Base-by-base conservation (phyloP, 2,888 invertebrate genomes). In the Odontocolon sp. region DNA sequence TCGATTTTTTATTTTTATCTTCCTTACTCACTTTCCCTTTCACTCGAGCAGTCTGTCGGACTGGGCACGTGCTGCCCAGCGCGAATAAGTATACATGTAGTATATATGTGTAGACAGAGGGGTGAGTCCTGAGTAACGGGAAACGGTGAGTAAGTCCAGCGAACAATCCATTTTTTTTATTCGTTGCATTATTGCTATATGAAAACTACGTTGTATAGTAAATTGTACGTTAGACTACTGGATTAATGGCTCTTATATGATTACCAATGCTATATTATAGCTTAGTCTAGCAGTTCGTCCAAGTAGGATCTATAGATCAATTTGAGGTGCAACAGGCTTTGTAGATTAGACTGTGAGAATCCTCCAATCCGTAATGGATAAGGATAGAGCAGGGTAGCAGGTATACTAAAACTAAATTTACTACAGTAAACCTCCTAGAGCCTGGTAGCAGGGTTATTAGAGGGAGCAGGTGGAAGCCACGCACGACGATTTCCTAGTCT, bases 401-500 rank as follows among this genome's bases (percentile, higher is more conserved):
- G 68, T 72, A 63, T 69, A 78, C 42, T 69, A 72, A 45, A 73
- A 36, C 59, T 73, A 42, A 66, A 66, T 56, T 69, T 56, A 61
- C 66, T 36, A 54, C 67, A 67, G 52, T 23, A 42, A 50, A 50
- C 42, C 21, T 14, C 54, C 50, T 78, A 76, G 72, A 72, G 40
- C 66, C 66, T 42, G 75, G 38, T 59, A 52, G 63, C 72, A 69
- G 73, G 68, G 67, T 79, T 80, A 81, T 82, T 81, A 81, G 52
- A 77, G 81, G 70, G 76, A 80, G 79, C 82, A 82, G 82, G 82
- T 82, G 82, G 82, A 74, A 81, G 77, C 69, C 73, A 76, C 75
- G 68, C 70, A 78, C 77, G 73, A 77, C 78, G 72, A 81, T 81
- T 80, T 80, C 74, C 78, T 80, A 57, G 70, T 71, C 77, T 70